These are phyloP conservation scores for Sinohyriopsis cumingii DNA, from an alignment of 2,888 invertebrate genomes.

Conservation along the genomic window DNA sequence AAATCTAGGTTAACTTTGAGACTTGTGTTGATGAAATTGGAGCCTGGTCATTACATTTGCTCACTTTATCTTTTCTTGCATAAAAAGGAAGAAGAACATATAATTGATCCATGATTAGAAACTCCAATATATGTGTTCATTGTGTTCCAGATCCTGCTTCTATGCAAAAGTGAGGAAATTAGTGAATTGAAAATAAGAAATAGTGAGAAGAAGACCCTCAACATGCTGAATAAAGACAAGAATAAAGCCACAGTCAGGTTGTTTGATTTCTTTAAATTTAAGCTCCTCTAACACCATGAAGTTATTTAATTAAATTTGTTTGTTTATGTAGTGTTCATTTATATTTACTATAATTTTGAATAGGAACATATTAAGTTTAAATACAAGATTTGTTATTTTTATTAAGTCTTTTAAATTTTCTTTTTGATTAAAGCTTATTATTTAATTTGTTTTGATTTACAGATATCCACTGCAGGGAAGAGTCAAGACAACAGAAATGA, in stretches of 20 bases:
- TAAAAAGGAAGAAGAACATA: too few relatives aligned
- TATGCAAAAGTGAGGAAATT: slow-evolving; percentile 78
- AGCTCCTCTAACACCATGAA: neutral
- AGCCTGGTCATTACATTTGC: too few relatives aligned
- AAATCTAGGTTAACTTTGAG: too few relatives aligned
- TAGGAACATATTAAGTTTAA: neutral
- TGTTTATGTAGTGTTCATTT: neutral
- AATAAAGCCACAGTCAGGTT: slow-evolving; percentile 76
- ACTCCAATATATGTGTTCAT: neutral
- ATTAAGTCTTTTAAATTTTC: too few relatives aligned
- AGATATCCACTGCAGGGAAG: slow-evolving; percentile 81
- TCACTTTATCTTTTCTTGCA: too few relatives aligned
- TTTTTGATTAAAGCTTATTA: too few relatives aligned
- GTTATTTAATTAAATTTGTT: neutral
- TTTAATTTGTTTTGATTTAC: slow-evolving; percentile 20
- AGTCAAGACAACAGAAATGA: slow-evolving; percentile 82
- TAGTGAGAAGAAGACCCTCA: slow-evolving; percentile 81
- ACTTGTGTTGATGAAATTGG: too few relatives aligned
- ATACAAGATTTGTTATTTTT: too few relatives aligned
- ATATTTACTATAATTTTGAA: neutral
- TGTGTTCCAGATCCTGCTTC: slow-evolving; percentile 51
- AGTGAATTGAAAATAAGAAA: slow-evolving; percentile 80
- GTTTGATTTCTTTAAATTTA: neutral
- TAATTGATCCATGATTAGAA: too few relatives aligned
- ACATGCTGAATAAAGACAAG: slow-evolving; percentile 80